Evolutionary conservation across 2,888 invertebrate genomes (phyloP).

Genomic region (Cephus sareptanus): DNA sequence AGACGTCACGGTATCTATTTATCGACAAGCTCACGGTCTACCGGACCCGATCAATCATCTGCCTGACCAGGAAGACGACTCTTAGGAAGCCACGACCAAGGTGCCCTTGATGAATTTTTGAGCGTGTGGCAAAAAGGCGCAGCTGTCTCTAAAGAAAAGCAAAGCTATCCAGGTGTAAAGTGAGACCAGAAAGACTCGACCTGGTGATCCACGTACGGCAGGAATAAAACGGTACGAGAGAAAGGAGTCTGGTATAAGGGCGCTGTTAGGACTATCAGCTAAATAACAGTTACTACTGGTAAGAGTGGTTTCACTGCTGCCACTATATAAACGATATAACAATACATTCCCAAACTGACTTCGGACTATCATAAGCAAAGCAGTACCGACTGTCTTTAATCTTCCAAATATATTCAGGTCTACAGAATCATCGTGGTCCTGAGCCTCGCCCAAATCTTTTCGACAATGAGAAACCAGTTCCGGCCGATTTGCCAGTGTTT

Average conservation of each 20-base stretch:
- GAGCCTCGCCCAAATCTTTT: neutral
- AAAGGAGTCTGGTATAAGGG: slow-evolving; percentile 1
- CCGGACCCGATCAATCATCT: neutral
- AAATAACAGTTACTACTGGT: neutral
- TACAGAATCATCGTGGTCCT: neutral
- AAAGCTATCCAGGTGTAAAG: slow-evolving; percentile 30
- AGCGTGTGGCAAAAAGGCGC: neutral
- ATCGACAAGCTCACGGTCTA: neutral
- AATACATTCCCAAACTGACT: neutral
- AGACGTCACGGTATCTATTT: neutral
- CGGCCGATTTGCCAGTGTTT: neutral
- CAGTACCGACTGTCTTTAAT: neutral
- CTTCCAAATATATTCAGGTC: neutral
- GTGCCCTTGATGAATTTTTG: neutral
- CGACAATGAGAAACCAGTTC: neutral
- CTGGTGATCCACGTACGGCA: slow-evolving; percentile 26
- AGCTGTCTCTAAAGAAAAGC: slow-evolving; percentile 1
- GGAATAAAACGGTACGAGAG: slow-evolving; percentile 9
- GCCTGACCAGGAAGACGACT: neutral
- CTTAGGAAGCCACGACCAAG: neutral
- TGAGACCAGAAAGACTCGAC: slow-evolving; percentile 41
- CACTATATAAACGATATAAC: neutral
- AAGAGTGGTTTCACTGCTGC: neutral
- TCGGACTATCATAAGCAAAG: neutral
- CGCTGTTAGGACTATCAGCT: neutral